Evolutionary conservation across 2,888 invertebrate species (phyloP).

Genomic region (Napeogenes sylphis): DNA sequence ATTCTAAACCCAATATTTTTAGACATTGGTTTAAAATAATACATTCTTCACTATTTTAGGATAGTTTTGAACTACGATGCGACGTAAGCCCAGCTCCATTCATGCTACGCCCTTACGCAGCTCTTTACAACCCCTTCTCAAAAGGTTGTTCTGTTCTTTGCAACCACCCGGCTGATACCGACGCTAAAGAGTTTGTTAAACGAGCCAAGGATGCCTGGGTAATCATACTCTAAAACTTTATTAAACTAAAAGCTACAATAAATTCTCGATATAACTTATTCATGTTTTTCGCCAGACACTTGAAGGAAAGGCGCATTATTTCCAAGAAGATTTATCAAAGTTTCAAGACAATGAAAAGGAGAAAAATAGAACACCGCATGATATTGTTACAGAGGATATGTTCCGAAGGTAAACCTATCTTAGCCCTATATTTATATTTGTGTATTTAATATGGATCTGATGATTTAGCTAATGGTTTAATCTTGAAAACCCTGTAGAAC

Average conservation of each 20-base stretch:
- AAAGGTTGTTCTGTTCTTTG: constrained; percentile 89
- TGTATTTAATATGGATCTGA: too few species aligned
- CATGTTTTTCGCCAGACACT: constrained; percentile 41
- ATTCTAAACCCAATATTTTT: not conserved
- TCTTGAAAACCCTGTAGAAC: too few species aligned
- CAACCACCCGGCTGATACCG: constrained; percentile 88
- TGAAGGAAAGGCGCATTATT: constrained; percentile 57
- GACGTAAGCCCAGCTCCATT: constrained; percentile 84
- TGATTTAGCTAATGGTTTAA: too few species aligned
- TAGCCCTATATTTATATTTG: too few species aligned
- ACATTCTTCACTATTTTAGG: constrained; percentile 35
- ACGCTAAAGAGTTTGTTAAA: constrained; percentile 83
- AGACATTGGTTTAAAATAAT: not conserved
- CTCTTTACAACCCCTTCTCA: constrained; percentile 88
- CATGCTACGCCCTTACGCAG: constrained; percentile 86
- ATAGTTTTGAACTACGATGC: constrained; percentile 70
- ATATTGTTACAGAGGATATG: constrained; percentile 85
- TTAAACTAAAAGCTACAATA: too few species aligned
- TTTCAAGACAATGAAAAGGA: constrained; percentile 62
- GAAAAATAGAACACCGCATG: constrained; percentile 70
- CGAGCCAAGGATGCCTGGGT: constrained; percentile 85
- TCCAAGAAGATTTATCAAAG: constrained; percentile 59
- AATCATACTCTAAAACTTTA: constrained; percentile 28
- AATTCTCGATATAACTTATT: too few species aligned
- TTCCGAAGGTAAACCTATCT: constrained; percentile 74